These are phyloP conservation scores for Eupleurogrammus muticus DNA, from an alignment of 2,797 vertebrate genomes.

Conservation along the genomic window DNA sequence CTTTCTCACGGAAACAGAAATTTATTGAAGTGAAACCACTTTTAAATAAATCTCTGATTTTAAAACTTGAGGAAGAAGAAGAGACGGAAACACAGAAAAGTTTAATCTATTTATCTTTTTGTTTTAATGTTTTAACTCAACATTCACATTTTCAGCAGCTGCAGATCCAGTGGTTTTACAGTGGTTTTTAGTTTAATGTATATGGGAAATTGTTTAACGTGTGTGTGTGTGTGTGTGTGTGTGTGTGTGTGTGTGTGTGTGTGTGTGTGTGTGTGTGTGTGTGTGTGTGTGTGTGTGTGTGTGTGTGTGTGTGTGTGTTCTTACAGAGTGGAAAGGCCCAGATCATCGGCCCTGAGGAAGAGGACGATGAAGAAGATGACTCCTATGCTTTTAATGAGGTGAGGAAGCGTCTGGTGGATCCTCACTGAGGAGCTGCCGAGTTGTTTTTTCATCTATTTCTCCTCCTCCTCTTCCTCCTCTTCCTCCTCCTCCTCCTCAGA, in stretches of 20 bases:
- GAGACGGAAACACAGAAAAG: too few relatives aligned
- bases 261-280: neutral
- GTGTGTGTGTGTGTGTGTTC: conserved; percentile 24
- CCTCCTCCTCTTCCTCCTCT: neutral
- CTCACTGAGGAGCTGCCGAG: neutral
- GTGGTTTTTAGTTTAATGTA: too few relatives aligned
- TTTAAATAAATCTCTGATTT: neutral
- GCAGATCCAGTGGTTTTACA: too few relatives aligned
- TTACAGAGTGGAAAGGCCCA: conserved; percentile 78
- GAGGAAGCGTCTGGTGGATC: conserved; percentile 5
- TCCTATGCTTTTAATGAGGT: conserved; percentile 89
- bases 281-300: too few relatives aligned
- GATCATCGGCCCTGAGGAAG: conserved; percentile 94
- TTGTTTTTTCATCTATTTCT: neutral
- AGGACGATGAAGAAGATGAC: conserved; percentile 89
- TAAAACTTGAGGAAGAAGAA: too few relatives aligned
- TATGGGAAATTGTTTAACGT: too few relatives aligned
- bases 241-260: too few relatives aligned
- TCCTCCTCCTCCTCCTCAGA: conserved; percentile 55
- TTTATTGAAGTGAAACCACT: neutral
- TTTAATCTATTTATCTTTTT: too few relatives aligned
- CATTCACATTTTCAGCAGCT: neutral
- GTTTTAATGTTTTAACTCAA: too few relatives aligned
- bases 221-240: neutral
- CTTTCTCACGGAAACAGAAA: too few relatives aligned